Evolutionary conservation across 2,888 invertebrate species (phyloP).

Genomic region (Macroteleia sp.): DNA sequence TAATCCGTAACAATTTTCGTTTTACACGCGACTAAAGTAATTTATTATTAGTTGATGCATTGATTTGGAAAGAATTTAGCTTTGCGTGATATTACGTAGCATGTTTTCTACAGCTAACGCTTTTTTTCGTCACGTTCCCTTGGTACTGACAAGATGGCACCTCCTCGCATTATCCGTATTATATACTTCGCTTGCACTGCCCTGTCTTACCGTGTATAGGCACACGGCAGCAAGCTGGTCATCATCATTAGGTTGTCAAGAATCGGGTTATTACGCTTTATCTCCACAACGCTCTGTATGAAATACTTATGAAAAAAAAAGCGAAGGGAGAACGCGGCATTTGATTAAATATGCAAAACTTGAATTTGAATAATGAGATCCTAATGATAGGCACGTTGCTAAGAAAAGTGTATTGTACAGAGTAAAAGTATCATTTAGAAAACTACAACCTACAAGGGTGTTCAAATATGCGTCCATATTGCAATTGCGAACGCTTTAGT

Average conservation of each 20-base stretch:
- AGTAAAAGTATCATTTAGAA: slow-evolving; percentile 40
- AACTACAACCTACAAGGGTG: slow-evolving; percentile 5
- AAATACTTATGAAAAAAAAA: slow-evolving; percentile 71
- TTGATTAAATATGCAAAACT: slow-evolving; percentile 82
- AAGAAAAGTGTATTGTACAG: slow-evolving; percentile 26
- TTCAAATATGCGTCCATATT: slow-evolving; percentile 24
- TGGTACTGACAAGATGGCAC: slow-evolving; percentile 79
- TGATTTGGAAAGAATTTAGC: slow-evolving; percentile 45
- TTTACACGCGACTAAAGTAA: slow-evolving; percentile 48
- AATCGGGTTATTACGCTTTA: slow-evolving; percentile 83
- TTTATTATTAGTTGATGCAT: slow-evolving; percentile 37
- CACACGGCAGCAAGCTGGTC: slow-evolving; percentile 80
- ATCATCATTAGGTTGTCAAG: slow-evolving; percentile 83
- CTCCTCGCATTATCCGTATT: slow-evolving; percentile 80
- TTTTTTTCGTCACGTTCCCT: slow-evolving; percentile 66
- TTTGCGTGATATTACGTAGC: slow-evolving; percentile 53
- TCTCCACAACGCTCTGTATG: slow-evolving; percentile 77
- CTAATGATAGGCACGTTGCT: slow-evolving; percentile 75
- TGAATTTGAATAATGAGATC: slow-evolving; percentile 83
- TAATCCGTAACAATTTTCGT: too few species aligned
- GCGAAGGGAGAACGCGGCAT: slow-evolving; percentile 62
- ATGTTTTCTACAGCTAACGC: slow-evolving; percentile 46
- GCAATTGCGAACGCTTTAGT: slow-evolving; percentile 16
- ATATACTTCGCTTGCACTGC: slow-evolving; percentile 70
- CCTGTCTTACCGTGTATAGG: slow-evolving; percentile 72